Conservation (phyloP, 1,140 invertebrate species). For the Venturia canescens region DNA sequence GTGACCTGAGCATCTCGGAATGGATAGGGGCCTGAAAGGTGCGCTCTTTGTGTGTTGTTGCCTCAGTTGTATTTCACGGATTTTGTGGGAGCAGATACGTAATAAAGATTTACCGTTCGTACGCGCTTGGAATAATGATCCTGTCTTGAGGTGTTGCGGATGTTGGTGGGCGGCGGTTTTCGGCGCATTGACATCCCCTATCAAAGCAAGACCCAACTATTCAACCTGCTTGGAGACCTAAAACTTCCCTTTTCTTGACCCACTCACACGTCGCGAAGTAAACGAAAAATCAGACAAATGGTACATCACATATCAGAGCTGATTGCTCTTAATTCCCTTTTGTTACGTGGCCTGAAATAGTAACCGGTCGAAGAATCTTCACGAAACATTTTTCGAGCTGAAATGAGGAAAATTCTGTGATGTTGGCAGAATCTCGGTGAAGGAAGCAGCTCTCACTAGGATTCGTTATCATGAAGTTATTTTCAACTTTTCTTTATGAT, state of each 20-base stretch:
- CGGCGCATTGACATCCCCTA: not conserved
- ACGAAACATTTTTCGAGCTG: not conserved
- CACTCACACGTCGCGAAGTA: not conserved
- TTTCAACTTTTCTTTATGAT: too few species aligned
- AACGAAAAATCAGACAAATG: slow-evolving; percentile 10
- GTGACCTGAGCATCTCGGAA: not conserved
- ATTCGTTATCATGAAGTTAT: not conserved
- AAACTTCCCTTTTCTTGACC: slow-evolving; percentile 2
- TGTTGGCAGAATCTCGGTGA: not conserved
- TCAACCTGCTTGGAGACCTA: not conserved
- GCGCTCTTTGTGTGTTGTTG: not conserved
- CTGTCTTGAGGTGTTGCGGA: not conserved
- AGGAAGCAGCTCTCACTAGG: not conserved
- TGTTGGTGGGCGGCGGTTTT: not conserved
- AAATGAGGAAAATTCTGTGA: not conserved
- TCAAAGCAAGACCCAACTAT: not conserved
- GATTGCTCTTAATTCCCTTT: slow-evolving; percentile 68
- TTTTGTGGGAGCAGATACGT: slow-evolving; percentile 57
- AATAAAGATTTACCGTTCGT: slow-evolving; percentile 61
- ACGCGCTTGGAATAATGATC: slow-evolving; percentile 60
- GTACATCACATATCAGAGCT: slow-evolving; percentile 66
- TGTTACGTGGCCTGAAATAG: slow-evolving; percentile 63
- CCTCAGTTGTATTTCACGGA: slow-evolving; percentile 39
- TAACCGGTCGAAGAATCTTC: not conserved
- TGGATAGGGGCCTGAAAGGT: slow-evolving; percentile 21